A percentile compares a stretch with the other conserved stretches of the same genome.
Evolutionary conservation across 2,888 invertebrate species (phyloP).

Genomic region (Aporophyla nigra): DNA sequence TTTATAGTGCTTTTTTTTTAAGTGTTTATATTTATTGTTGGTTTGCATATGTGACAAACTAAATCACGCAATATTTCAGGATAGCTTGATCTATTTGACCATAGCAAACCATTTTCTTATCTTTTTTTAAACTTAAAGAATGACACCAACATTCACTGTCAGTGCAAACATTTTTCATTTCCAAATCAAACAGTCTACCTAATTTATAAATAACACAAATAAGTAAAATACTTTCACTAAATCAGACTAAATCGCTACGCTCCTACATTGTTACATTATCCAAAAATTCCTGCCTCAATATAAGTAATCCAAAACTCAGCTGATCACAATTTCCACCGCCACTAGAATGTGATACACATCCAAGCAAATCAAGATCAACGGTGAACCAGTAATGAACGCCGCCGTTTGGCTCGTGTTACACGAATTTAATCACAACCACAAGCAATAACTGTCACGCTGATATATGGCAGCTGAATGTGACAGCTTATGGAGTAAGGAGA

Average conservation of each 20-base stretch:
- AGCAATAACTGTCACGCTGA: slow-evolving; percentile 58
- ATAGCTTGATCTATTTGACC: neutral
- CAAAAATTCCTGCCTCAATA: neutral
- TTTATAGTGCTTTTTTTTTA: no score
- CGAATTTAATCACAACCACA: slow-evolving; percentile 59
- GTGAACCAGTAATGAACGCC: slow-evolving; percentile 57
- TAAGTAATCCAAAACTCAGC: neutral
- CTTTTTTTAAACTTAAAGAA: neutral
- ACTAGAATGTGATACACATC: slow-evolving; percentile 22
- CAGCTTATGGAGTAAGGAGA: slow-evolving; percentile 21
- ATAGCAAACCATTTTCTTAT: neutral
- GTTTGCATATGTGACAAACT: neutral
- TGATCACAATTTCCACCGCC: neutral
- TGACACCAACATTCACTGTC: no score
- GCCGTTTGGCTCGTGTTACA: slow-evolving; percentile 50
- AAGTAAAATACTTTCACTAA: neutral
- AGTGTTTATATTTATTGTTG: neutral
- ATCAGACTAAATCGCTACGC: neutral
- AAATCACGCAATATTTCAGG: neutral
- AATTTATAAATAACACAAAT: neutral
- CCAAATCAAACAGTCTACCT: neutral
- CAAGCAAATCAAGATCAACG: slow-evolving; percentile 59
- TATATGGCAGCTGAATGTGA: slow-evolving; percentile 39
- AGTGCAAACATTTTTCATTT: neutral
- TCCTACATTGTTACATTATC: no score